Percentiles rank a stretch among this genome's conserved stretches.
Conservation (phyloP, 2,888 invertebrate genomes). For the Toxonevra muliebris region DNA sequence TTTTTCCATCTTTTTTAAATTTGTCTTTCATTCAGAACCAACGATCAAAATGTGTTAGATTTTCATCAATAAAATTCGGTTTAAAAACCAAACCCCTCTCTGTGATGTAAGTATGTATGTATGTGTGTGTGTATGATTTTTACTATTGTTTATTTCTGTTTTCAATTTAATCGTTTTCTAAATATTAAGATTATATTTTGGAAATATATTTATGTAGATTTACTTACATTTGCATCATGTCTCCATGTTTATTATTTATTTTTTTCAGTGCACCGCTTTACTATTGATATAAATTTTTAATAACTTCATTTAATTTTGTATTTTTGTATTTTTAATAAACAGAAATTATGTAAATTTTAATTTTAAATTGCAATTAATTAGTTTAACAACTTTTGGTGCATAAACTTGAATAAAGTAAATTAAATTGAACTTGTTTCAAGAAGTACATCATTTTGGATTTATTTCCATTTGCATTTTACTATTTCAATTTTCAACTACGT, state of each 20-base stretch:
- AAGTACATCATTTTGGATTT: not conserved
- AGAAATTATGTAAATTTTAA: slow-evolving; percentile 26
- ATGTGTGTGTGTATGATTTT: slow-evolving; percentile 1
- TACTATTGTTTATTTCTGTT: not conserved
- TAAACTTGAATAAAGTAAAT: too few species aligned
- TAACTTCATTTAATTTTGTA: not conserved
- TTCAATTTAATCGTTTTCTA: slow-evolving; percentile 8
- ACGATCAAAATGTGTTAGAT: too few species aligned
- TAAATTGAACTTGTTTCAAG: too few species aligned
- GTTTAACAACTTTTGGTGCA: too few species aligned
- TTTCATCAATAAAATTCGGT: too few species aligned
- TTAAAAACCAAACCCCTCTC: not conserved
- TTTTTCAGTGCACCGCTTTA: too few species aligned
- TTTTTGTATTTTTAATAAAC: slow-evolving; percentile 7
- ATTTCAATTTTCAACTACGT: not conserved
- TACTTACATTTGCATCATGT: too few species aligned
- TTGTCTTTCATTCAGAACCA: too few species aligned
- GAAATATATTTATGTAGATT: too few species aligned
- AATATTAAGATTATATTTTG: too few species aligned
- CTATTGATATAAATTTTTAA: not conserved
- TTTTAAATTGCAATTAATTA: slow-evolving; percentile 31
- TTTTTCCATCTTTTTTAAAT: not conserved
- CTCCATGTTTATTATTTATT: too few species aligned
- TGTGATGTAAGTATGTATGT: slow-evolving; percentile 12
- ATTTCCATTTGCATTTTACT: slow-evolving; percentile 15